These are phyloP conservation scores for Erithacus rubecula DNA, from an alignment of 2,797 vertebrate species.

Conservation along the genomic window DNA sequence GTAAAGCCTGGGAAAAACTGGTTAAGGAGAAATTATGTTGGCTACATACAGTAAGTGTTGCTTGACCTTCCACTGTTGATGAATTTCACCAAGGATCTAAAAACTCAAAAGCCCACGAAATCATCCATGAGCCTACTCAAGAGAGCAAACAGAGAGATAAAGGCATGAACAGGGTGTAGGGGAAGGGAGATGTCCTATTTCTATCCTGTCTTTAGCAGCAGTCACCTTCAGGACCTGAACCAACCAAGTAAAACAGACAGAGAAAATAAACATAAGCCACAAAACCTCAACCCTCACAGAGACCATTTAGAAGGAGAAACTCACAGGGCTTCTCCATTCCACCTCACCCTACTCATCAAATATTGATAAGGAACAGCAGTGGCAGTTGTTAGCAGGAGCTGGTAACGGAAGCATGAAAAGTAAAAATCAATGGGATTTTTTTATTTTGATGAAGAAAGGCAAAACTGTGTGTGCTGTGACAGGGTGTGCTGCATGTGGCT, in stretches of 20 bases:
- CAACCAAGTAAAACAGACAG: constrained; percentile 1
- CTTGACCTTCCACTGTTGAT: background rate
- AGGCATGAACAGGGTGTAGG: background rate
- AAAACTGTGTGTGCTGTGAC: background rate
- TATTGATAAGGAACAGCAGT: background rate
- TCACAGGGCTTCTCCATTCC: constrained; percentile 11
- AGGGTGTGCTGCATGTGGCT: background rate
- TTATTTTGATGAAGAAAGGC: background rate
- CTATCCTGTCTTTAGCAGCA: background rate
- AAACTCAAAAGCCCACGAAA: background rate
- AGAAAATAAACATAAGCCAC: constrained; percentile 40
- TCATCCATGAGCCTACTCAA: background rate
- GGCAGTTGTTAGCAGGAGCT: constrained; percentile 25
- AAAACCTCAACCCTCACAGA: constrained; percentile 41
- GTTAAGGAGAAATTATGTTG: background rate
- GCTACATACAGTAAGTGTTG: background rate
- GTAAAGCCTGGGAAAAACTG: background rate
- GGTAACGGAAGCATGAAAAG: background rate
- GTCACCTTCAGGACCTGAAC: constrained; percentile 21
- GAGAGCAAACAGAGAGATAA: background rate
- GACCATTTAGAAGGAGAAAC: constrained; percentile 45
- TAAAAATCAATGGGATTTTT: constrained; percentile 34
- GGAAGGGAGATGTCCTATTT: background rate
- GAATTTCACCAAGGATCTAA: background rate
- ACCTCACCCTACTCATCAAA: constrained; percentile 20